These are phyloP conservation scores for Mergus octosetaceus DNA, from an alignment of 2,797 vertebrate species.

Conservation along the genomic window DNA sequence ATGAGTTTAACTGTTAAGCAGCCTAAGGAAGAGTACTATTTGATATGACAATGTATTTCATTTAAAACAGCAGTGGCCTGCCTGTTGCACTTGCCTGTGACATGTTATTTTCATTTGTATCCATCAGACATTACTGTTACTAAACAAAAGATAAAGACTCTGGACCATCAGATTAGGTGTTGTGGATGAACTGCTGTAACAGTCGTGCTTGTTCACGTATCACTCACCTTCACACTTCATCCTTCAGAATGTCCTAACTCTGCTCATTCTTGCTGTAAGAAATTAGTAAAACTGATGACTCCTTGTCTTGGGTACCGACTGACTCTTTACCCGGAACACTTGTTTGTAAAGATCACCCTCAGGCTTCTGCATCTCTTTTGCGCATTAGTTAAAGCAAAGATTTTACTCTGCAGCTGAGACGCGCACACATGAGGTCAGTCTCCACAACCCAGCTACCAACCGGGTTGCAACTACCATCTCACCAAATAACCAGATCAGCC, in stretches of 20 bases:
- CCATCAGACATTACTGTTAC: background rate
- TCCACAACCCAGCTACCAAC: background rate
- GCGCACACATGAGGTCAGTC: rapidly evolving
- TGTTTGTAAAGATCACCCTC: background rate
- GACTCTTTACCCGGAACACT: background rate
- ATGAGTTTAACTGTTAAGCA: background rate
- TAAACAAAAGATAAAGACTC: background rate
- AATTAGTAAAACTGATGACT: background rate
- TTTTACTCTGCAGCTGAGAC: background rate
- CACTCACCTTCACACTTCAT: background rate
- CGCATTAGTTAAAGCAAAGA: background rate
- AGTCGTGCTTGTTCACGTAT: background rate
- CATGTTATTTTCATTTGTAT: background rate
- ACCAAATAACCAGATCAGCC: background rate
- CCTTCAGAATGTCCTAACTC: background rate
- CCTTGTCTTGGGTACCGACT: background rate
- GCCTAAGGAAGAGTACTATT: background rate
- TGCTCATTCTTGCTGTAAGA: background rate
- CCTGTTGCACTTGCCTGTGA: background rate
- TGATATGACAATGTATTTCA: background rate
- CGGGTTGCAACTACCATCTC: background rate
- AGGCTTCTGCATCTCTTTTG: background rate
- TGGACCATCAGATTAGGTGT: background rate
- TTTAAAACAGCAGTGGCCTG: background rate
- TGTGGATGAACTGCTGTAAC: background rate